A percentile compares a stretch with the other conserved stretches of the same genome.
Conservation (phyloP, 2,113 vertebrate species). For the Grus americana region DNA sequence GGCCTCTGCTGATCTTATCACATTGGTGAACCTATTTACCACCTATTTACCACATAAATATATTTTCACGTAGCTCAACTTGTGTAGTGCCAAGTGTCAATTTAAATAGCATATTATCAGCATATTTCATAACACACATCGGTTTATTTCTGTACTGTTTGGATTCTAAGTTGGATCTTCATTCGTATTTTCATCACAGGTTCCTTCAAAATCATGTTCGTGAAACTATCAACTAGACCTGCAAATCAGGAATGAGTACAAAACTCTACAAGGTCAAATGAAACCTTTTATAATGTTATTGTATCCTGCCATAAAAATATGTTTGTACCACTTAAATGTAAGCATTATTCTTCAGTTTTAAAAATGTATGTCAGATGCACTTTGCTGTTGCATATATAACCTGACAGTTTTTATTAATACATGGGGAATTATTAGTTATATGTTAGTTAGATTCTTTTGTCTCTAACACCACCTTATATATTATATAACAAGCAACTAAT, state of each 20-base stretch:
- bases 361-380: background rate
- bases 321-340: background rate
- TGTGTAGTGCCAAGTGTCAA: slow-evolving; percentile 65
- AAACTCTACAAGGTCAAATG: background rate
- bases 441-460: background rate
- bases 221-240: slow-evolving; percentile 73
- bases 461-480: background rate
- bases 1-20: slow-evolving; percentile 65
- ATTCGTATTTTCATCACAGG: slow-evolving; percentile 65
- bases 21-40: slow-evolving; percentile 59
- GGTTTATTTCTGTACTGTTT: slow-evolving; percentile 60
- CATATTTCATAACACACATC: slow-evolving; percentile 70
- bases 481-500: background rate
- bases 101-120: slow-evolving; percentile 68
- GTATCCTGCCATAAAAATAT: background rate
- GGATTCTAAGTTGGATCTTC: slow-evolving; percentile 76
- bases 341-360: background rate
- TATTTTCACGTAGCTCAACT: slow-evolving; percentile 68
- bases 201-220: slow-evolving; percentile 68
- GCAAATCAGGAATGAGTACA: background rate
- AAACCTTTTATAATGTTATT: background rate
- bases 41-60: slow-evolving; percentile 67
- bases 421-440: background rate
- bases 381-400: background rate
- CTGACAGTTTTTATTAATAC: background rate